These are phyloP conservation scores for Amblyraja radiata DNA, from an alignment of 2,797 vertebrate species.

Conservation along the genomic window DNA sequence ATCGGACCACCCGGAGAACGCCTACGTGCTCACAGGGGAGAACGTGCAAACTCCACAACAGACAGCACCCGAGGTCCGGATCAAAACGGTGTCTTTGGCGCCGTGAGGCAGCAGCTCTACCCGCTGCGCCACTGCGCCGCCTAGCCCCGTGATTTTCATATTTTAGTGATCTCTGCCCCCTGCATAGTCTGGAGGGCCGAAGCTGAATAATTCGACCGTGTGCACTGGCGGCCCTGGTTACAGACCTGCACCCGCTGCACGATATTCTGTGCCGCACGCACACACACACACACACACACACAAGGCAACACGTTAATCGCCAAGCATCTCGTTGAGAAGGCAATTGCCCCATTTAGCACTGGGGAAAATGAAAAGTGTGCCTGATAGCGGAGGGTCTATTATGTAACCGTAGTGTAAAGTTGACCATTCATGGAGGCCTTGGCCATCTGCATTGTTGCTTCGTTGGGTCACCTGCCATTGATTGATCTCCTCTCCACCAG, in stretches of 20 bases:
- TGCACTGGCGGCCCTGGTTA: neutral
- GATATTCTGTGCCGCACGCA: neutral
- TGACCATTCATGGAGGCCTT: neutral
- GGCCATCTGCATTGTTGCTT: constrained; percentile 5
- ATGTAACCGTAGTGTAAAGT: neutral
- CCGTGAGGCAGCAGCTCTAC: too few species aligned
- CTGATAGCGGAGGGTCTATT: neutral
- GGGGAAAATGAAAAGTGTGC: constrained; percentile 2
- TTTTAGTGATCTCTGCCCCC: neutral
- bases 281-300: neutral
- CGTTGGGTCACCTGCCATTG: neutral
- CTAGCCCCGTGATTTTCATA: neutral
- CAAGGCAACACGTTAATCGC: neutral
- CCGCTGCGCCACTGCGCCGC: too few species aligned
- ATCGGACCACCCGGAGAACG: too few species aligned
- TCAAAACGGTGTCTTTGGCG: too few species aligned
- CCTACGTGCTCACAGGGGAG: too few species aligned
- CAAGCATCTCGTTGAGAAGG: neutral
- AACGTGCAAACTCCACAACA: too few species aligned
- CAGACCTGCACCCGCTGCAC: neutral
- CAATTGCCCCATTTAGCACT: neutral
- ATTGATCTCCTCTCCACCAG: neutral
- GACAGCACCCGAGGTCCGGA: too few species aligned
- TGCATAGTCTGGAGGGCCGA: neutral
- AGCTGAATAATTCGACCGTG: neutral